Percentiles rank a stretch among this genome's conserved stretches.
Conservation (phyloP, 92 coral and sea anemone species). For the Nematostella vectensis region DNA sequence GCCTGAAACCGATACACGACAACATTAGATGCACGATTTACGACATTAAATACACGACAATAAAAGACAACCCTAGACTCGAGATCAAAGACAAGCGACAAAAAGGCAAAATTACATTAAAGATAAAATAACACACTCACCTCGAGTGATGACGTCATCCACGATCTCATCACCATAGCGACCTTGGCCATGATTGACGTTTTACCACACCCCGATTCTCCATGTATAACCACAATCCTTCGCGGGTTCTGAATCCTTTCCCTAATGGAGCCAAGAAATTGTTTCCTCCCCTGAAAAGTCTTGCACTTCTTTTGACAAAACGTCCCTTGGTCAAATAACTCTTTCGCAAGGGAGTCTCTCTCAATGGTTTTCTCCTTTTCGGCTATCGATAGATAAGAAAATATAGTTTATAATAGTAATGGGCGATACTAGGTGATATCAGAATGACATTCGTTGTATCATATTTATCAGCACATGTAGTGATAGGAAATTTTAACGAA, state of each 20-base stretch:
- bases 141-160: conserved; percentile 10
- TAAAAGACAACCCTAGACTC: not conserved
- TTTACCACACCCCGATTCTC: conserved; percentile 46
- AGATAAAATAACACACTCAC: not conserved
- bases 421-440: too few species aligned
- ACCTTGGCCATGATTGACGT: conserved; percentile 31
- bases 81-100: not conserved
- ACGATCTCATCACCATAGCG: conserved; percentile 14
- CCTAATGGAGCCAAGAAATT: conserved; percentile 7
- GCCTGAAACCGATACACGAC: too few species aligned
- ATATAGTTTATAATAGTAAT: too few species aligned
- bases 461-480: too few species aligned
- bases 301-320: conserved; percentile 25
- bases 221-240: conserved; percentile 24
- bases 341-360: conserved; percentile 22
- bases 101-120: not conserved
- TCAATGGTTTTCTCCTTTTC: not conserved
- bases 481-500: too few species aligned
- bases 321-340: conserved; percentile 19
- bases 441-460: too few species aligned
- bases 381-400: too few species aligned
- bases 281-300: conserved; percentile 28
- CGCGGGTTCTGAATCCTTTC: conserved; percentile 6
- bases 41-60: too few species aligned
- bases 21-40: too few species aligned